Base-by-base conservation (phyloP, 2,797 vertebrate genomes). In the Catostomus latipinnis region DNA sequence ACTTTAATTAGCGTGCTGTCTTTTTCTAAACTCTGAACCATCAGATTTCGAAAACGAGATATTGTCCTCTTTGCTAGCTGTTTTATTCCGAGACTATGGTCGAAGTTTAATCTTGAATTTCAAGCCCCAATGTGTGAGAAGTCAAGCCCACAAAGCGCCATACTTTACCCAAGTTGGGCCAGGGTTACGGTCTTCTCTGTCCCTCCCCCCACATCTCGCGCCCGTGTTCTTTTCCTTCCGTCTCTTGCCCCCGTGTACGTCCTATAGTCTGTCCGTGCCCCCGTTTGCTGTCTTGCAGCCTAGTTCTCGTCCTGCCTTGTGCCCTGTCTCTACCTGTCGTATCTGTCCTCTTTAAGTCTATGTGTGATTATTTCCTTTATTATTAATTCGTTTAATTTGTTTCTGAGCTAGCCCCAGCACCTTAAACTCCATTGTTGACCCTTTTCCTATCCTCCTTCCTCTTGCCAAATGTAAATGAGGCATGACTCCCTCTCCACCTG, bases 81-180 rank as follows among this genome's bases (percentile, higher is more conserved):
- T 63, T 73, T 68, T 16, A 22, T 56, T 16, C 10, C n/a, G 12
- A 78, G 76, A 88, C 22, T 22, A 22, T 22, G 22, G 22, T 34
- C 34, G 2, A 84, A 88, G 76, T 84, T 78, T 71, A 90, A 76
- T 82, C 84, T 89, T 89, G 90, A 88, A 88, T 93, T 93, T 93
- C 91, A 94, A 94, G 93, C 93, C 94, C 92, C 90, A 91, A 87
- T 94, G 93, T 94, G 92, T 88, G 92, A 93, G 92, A 93, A 85
- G 84, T 89, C 83, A 88, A 92, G 91, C 88, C 88, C 90, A 90
- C 88, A 89, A 91, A 90, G 82, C 91, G 87, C 85, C 90, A 73
- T 81, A 34, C 34, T 34, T 75, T 78, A 88, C 56, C 72, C 88
- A 88, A 90, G 80, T 82, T 89, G 86, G 82, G 83, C 84, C 87